These are phyloP conservation scores for Trachemys scripta DNA, from an alignment of 2,113 vertebrate species.

Conservation along the genomic window DNA sequence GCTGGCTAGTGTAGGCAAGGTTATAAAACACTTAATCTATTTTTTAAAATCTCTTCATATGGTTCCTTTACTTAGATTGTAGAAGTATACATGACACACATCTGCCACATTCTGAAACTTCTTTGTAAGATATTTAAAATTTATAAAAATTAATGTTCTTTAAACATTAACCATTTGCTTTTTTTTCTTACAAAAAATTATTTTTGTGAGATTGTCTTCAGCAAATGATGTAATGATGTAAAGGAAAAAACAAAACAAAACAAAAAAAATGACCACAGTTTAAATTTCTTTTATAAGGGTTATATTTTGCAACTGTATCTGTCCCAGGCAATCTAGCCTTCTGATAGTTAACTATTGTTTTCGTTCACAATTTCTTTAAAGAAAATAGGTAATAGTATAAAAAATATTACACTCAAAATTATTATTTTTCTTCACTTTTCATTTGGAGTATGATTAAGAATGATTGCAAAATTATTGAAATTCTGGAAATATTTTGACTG, in stretches of 20 bases:
- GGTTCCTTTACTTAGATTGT: slow-evolving; percentile 82
- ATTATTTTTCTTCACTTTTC: neutral
- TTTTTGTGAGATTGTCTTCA: slow-evolving; percentile 38
- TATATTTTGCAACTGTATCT: neutral
- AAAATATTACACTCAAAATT: neutral
- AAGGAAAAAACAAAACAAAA: neutral
- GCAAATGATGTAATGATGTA: neutral
- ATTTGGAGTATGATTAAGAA: neutral
- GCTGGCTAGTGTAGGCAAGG: slow-evolving; percentile 85
- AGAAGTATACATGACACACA: slow-evolving; percentile 75
- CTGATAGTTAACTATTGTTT: neutral
- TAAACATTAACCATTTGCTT: slow-evolving; percentile 36
- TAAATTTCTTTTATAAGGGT: neutral
- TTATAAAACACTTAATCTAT: slow-evolving; percentile 88
- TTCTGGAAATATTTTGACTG: slow-evolving; percentile 4
- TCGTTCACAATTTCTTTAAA: neutral
- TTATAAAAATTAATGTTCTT: slow-evolving; percentile 58
- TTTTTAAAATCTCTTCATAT: slow-evolving; percentile 86
- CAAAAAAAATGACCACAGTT: neutral
- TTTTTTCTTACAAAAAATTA: slow-evolving; percentile 37
- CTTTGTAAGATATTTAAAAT: slow-evolving; percentile 69
- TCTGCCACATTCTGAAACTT: slow-evolving; percentile 76
- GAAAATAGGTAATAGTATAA: neutral
- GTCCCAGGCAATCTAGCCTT: neutral
- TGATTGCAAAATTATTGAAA: neutral